Percentiles rank a stretch among this genome's conserved stretches.
These are phyloP conservation scores for Rhinogobio ventralis DNA, from an alignment of 2,797 vertebrate genomes.

Conservation along the genomic window DNA sequence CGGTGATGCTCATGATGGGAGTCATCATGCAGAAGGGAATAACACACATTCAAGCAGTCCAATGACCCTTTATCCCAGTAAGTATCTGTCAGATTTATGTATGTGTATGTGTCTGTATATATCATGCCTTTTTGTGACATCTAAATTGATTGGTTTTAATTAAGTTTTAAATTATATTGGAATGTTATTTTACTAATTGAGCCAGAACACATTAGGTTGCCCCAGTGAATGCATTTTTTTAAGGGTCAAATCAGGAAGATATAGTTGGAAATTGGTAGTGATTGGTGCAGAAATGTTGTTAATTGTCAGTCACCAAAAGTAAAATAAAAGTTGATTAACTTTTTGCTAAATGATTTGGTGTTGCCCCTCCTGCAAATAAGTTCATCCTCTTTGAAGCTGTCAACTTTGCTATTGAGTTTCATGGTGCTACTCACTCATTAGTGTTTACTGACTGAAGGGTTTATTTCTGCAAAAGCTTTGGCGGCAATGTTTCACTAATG, in stretches of 20 bases:
- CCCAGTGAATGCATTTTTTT: not conserved
- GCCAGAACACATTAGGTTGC: not conserved
- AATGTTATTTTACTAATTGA: not conserved
- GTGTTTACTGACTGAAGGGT: not conserved
- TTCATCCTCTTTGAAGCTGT: not conserved
- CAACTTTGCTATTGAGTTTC: conserved; percentile 3
- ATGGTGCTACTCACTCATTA: not conserved
- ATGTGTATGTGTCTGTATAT: not conserved
- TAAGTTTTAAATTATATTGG: not conserved
- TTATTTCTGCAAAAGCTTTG: conserved; percentile 9
- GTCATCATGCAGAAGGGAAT: not conserved
- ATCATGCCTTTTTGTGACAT: not conserved
- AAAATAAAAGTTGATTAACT: not conserved
- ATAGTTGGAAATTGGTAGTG: not conserved
- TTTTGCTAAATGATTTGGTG: not conserved
- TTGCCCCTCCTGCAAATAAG: not conserved
- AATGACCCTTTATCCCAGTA: conserved; percentile 85
- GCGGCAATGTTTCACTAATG: conserved; percentile 10
- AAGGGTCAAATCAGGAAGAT: not conserved
- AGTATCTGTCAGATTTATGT: conserved; percentile 73
- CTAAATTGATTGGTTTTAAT: not conserved
- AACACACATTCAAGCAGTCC: not conserved
- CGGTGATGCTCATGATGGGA: conserved; percentile 50
- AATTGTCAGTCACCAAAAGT: not conserved
- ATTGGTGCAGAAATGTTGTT: not conserved